phyloP scores from a whole-genome alignment of 2,797 vertebrate genomes.

The Dicrostonyx torquatus region DNA sequence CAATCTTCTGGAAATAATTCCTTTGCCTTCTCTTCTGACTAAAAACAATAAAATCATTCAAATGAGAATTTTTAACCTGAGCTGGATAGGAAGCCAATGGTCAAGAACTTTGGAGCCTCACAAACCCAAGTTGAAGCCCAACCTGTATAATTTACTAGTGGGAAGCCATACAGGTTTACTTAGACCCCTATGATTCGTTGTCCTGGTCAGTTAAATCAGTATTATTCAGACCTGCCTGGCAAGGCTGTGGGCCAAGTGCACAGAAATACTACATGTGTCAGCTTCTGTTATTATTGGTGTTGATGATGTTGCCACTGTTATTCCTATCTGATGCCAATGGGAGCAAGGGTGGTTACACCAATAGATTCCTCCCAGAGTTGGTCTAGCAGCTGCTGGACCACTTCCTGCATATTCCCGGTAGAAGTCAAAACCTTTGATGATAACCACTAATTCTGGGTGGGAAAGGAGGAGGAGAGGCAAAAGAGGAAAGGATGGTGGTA shows the following conservation, averaged over 20 bases:
- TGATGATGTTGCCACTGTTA: not conserved
- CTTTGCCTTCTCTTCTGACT: not conserved
- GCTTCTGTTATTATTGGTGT: not conserved
- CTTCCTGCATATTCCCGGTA: constrained; percentile 30
- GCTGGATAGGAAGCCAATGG: not conserved
- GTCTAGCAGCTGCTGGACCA: not conserved
- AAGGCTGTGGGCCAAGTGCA: not conserved
- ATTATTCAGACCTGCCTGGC: not conserved
- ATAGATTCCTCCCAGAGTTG: not conserved
- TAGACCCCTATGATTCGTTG: not conserved
- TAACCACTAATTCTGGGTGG: not conserved
- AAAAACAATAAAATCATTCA: not conserved
- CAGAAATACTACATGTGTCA: no score
- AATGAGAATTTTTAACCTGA: not conserved
- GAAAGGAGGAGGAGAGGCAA: not conserved
- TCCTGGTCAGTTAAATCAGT: not conserved
- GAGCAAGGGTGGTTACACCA: not conserved
- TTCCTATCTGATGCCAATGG: not conserved
- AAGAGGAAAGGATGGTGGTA: not conserved
- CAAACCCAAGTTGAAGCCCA: not conserved
- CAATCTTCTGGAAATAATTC: not conserved
- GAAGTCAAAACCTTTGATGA: constrained; percentile 32
- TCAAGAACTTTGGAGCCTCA: not conserved
- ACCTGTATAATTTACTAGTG: not conserved
- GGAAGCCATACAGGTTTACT: not conserved